Percentiles rank a stretch among this genome's conserved stretches.
These are phyloP conservation scores for Gulo gulo DNA, from an alignment of 2,113 vertebrate genomes.

Conservation along the genomic window DNA sequence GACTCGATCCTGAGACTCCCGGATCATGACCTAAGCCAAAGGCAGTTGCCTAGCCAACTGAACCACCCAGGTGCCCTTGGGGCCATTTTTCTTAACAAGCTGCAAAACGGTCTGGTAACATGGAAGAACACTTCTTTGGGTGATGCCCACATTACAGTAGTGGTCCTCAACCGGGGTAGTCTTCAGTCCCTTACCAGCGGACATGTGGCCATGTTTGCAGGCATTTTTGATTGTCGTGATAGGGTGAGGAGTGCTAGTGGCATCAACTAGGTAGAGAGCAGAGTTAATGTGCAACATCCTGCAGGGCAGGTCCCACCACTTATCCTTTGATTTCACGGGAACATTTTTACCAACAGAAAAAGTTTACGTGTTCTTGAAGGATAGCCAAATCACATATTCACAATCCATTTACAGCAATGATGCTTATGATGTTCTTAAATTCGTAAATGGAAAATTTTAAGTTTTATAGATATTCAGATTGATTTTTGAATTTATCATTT, in stretches of 20 bases:
- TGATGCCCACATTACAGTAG: not conserved
- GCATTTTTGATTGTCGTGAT: not conserved
- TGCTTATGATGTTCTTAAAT: not conserved
- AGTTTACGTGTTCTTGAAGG: not conserved
- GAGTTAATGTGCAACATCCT: not conserved
- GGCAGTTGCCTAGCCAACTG: no score
- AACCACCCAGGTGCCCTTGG: no score
- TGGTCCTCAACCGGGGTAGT: not conserved
- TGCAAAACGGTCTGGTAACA: not conserved
- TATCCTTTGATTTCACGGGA: not conserved
- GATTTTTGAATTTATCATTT: not conserved
- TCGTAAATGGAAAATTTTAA: not conserved
- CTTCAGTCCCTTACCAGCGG: rapidly evolving
- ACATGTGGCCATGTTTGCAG: not conserved
- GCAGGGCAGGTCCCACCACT: not conserved
- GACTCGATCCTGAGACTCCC: no score
- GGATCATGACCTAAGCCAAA: no score
- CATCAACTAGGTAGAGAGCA: not conserved
- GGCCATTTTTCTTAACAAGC: not conserved
- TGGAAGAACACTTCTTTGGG: not conserved
- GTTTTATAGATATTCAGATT: conserved; percentile 10
- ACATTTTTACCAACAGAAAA: not conserved
- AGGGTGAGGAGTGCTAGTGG: rapidly evolving
- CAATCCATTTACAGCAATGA: not conserved
- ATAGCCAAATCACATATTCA: not conserved